phyloP scores from a whole-genome alignment of 2,888 invertebrate species.

The Apoda limacodes region DNA sequence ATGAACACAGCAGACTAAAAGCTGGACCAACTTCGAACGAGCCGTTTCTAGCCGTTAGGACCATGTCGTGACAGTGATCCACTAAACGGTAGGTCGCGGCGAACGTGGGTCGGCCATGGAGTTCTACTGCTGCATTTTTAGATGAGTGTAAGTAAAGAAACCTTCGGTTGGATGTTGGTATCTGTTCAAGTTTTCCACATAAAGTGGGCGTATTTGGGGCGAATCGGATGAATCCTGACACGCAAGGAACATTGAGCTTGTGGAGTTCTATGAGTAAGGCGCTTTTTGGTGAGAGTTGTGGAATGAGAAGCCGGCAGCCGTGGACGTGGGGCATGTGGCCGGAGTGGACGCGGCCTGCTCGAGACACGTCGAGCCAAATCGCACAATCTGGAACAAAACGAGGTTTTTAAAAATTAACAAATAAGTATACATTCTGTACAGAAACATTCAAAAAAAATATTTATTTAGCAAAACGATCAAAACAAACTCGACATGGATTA shows the following conservation, averaged over 20 bases:
- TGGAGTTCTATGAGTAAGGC: conserved; percentile 75
- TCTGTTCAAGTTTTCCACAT: conserved; percentile 80
- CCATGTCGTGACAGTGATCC: conserved; percentile 79
- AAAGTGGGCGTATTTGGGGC: conserved; percentile 59
- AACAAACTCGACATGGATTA: too few relatives aligned
- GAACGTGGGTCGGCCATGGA: conserved; percentile 75
- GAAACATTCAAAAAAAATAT: too few relatives aligned
- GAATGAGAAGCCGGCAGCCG: conserved; percentile 69
- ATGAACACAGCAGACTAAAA: conserved; percentile 73
- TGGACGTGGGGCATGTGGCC: conserved; percentile 60
- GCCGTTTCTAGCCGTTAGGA: conserved; percentile 73
- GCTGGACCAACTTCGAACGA: conserved; percentile 74
- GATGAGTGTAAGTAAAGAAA: conserved; percentile 66
- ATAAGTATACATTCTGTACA: too few relatives aligned
- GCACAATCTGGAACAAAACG: conserved; percentile 71
- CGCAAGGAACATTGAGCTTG: conserved; percentile 78
- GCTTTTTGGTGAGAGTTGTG: conserved; percentile 45
- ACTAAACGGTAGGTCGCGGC: conserved; percentile 75
- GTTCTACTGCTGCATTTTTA: conserved; percentile 63
- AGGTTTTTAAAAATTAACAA: neutral
- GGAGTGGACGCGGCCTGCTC: conserved; percentile 60
- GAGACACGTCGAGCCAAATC: conserved; percentile 52
- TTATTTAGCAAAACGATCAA: too few relatives aligned
- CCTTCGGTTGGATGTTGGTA: conserved; percentile 67
- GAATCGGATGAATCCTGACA: conserved; percentile 71